A percentile compares a stretch with the other conserved stretches of the same genome.
Conservation (phyloP, 1,140 invertebrate species). For the Rhyacophila brunnea region DNA sequence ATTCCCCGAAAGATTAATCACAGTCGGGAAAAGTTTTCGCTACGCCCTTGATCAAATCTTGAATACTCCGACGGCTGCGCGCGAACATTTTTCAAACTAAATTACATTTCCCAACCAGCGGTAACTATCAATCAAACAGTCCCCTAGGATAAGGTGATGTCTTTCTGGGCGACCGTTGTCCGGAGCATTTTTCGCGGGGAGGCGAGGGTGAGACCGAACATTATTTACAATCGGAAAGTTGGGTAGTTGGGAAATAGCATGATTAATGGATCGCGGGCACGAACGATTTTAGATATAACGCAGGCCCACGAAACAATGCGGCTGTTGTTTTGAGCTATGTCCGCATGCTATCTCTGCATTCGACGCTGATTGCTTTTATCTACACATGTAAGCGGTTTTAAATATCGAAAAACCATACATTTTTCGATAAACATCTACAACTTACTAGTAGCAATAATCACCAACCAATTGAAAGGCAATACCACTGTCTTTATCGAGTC, state of each 20-base stretch:
- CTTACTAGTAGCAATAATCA: too few relatives aligned
- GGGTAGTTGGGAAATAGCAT: not conserved
- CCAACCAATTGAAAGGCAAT: too few relatives aligned
- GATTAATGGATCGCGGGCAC: not conserved
- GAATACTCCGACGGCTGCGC: not conserved
- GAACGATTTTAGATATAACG: not conserved
- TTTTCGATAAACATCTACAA: too few relatives aligned
- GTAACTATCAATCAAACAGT: conserved; percentile 3
- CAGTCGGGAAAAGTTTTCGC: too few relatives aligned
- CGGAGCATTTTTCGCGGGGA: not conserved
- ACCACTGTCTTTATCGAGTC: too few relatives aligned
- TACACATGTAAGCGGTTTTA: too few relatives aligned
- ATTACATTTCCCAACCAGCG: conserved; percentile 3
- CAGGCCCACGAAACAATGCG: not conserved
- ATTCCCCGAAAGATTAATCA: too few relatives aligned
- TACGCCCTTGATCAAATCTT: too few relatives aligned
- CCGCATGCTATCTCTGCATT: not conserved
- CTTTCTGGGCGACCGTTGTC: not conserved
- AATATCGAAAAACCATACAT: too few relatives aligned
- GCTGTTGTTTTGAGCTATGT: not conserved
- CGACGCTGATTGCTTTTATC: too few relatives aligned
- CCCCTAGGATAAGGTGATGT: conserved; percentile 1
- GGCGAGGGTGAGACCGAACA: not conserved
- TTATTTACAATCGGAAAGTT: not conserved
- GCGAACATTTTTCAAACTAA: conserved; percentile 4